Base-by-base conservation (phyloP, 2,888 invertebrate species). In the Buathra laborator region DNA sequence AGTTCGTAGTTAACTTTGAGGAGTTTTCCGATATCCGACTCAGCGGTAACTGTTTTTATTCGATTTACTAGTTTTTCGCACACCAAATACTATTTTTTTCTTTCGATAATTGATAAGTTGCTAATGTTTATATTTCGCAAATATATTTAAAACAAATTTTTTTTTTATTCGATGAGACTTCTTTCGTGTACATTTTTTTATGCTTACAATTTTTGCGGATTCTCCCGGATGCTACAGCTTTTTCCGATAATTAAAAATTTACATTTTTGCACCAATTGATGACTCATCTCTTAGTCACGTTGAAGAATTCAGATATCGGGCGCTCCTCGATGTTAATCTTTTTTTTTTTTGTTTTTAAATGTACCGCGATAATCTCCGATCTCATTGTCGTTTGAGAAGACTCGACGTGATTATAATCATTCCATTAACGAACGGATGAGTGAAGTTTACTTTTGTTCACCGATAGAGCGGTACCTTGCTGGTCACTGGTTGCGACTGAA, bases 371-470 rank as follows among this genome's bases (percentile, higher is more conserved):
- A 48, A 81, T 84, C 74, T 72, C 24, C 53, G 81, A 74, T 84
- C 62, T 44, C 68, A 72, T 66, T 77, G 19, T 78, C 77, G 77
- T 81, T 77, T 48, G 51, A 74, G 67, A 74, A 74, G 16, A 16
- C 67, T 37, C 56, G 16, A 37, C 44, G 43, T 66, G 24, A 72
- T 48, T 48, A 78, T 79, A 66, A 64, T 75, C 70, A 68, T 53
- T 48, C 46, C 56, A 79, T 1, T 24, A 44, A 56, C 43, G 44
- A 46, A 79, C 53, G 43, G 44, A 53, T 16, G 24, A 19, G 53
- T 46, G 48, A 51, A 77, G 29, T 59, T 68, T 48, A 19, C 19
- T 76, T 16, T 51, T 64, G 19, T 37, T 77, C 67, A 68, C 46
- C 59, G 62, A 68, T 53, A 59, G 12, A 68, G 32, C 37, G 67